Evolutionary conservation across 2,113 vertebrate genomes (phyloP), one percentile per base, ranked within the genome.

Genomic region (Australoheros scitulus): DNA sequence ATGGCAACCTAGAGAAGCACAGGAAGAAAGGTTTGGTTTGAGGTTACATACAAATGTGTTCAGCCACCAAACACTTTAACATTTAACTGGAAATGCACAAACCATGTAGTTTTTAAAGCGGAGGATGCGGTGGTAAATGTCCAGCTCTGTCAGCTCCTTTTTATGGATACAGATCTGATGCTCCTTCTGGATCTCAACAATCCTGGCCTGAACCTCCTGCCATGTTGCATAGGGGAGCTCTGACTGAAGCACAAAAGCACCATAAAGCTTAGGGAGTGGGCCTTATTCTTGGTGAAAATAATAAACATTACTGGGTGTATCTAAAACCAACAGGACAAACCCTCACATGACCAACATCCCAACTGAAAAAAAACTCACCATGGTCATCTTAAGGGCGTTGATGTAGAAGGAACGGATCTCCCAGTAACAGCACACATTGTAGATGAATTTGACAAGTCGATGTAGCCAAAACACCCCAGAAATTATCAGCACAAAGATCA

Each of bases 81-180:
- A 74, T 70, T 41, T 50, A 17, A 22, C 11, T 17, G 2, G 15
- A 70, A 64, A 43, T 15, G 2, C 29, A 82, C 84, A 34, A 77
- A 99, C 98, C 97, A 99, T 99, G 93, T 99, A 99, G 95, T 99
- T 99, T 90, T 99, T 99, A 93, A 99, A 99, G 74, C 98, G 98
- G 77, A 99, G 96, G 87, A 99, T 99, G 86, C 98, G 97, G 88
- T 99, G 98, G 91, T 99, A 99, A 89, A 99, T 97, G 86, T 99
- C 98, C 29, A 99, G 93, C 91, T 99, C 98, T 0, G 97, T 96
- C 82, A 99, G 95, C 86, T 99, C 98, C 41, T 98, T 98, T 93
- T 99, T 99, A 89, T 99, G 98, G 91, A 99, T 99, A 89, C 98
- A 99, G 90, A 99, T 99, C 95, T 99, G 98, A 88, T 99, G 98